These are phyloP conservation scores for Hypolimnas misippus DNA, from an alignment of 2,888 invertebrate species.

Conservation along the genomic window DNA sequence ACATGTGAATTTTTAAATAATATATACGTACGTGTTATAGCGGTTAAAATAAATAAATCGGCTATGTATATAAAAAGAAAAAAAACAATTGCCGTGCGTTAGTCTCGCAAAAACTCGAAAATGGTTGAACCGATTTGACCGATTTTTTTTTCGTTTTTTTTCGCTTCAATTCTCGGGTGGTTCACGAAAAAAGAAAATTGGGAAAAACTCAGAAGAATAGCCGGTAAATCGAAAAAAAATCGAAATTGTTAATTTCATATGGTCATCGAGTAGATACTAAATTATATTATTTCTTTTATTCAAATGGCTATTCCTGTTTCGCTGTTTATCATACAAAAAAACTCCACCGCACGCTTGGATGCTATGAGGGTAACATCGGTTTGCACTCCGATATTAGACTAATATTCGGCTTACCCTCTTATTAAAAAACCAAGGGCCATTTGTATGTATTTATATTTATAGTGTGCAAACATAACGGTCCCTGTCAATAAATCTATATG, in stretches of 20 bases:
- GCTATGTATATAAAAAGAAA: too few relatives aligned
- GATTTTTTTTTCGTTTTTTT: too few relatives aligned
- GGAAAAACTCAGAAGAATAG: too few relatives aligned
- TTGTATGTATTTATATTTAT: slow-evolving; percentile 78
- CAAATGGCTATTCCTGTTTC: slow-evolving; percentile 20
- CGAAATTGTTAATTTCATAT: neutral
- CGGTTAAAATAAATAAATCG: too few relatives aligned
- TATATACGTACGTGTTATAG: too few relatives aligned
- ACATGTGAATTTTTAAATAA: too few relatives aligned
- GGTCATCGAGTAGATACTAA: neutral
- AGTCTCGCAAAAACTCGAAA: too few relatives aligned
- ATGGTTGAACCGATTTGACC: too few relatives aligned
- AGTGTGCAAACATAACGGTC: slow-evolving; percentile 54
- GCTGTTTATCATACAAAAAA: slow-evolving; percentile 51
- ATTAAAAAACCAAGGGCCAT: slow-evolving; percentile 82
- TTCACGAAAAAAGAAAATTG: too few relatives aligned
- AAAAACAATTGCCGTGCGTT: too few relatives aligned
- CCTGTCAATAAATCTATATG: slow-evolving; percentile 64
- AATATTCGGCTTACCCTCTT: slow-evolving; percentile 81
- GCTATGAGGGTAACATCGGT: slow-evolving; percentile 76
- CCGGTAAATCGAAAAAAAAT: too few relatives aligned
- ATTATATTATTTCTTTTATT: neutral
- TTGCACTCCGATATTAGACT: slow-evolving; percentile 82
- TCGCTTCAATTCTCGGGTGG: too few relatives aligned
- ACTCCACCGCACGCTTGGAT: slow-evolving; percentile 60